Base-by-base conservation (phyloP, 2,888 invertebrate species). In the Chironomus tentans region DNA sequence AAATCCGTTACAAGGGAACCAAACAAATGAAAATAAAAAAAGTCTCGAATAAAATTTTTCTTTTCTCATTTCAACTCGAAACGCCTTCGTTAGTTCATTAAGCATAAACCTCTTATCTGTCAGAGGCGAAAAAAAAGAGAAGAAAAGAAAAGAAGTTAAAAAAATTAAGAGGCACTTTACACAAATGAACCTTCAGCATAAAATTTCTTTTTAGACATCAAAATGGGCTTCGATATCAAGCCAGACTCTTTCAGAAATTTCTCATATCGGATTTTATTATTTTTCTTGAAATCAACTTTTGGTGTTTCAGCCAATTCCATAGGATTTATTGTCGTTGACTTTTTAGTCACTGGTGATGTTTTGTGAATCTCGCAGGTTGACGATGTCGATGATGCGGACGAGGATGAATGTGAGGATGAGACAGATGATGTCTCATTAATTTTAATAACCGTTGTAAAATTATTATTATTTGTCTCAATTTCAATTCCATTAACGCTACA, bases 111-210 rank as follows among this genome's bases (percentile, higher is more conserved):
- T 38, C 38, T 38, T 38, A 38, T 38, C 38, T 38, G 38, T 38
- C 38, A 38, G 38, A 38, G 38, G 56, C 56, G 18, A 56, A 56
- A 56, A 56, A 56, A 1, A 15, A 56, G 6, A 56, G 4, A 56
- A 56, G 7, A n/a, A 10, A 7, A 15, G 3, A n/a, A 4, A 56
- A 56, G 18, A 56, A 56, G 13, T n/a, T 65, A 65, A 65, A 47
- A n/a, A 72, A 28, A 28, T 28, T 21, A 65, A 65, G 13, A 38
- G 38, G 38, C 56, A 69, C 15, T 68, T 78, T 72, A 84, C 77
- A 84, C 83, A 79, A 83, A 83, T 47, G 84, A 83, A 68, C 83
- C 38, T 38, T 38, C 84, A 46, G 83, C 81, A 77, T 83, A 83
- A 78, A 83, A 83, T 77, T 83, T 82, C 78, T 83, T 83, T 4